Evolutionary conservation across 2,888 invertebrate species (phyloP), one percentile per base, ranked within the genome.

Genomic region (Melitaea athalia): DNA sequence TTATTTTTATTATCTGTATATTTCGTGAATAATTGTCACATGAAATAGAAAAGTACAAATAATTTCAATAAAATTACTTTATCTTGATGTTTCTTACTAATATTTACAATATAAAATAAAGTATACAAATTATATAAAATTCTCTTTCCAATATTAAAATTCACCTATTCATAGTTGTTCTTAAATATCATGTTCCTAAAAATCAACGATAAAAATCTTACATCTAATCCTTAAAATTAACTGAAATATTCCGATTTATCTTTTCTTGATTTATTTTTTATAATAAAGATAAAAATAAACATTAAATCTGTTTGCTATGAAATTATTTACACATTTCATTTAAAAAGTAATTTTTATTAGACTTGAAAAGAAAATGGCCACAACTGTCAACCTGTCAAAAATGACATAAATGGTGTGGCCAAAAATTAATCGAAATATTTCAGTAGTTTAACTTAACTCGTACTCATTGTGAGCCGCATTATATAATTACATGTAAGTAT

Each of bases 151-250:
- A 24, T 24, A 24, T 24, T 24, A 24, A 24, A 3, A 24, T 24
- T 24, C 24, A 24, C 24, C 24, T 24, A 24, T 24, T 24, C 24
- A 3, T 24, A 24, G 3, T 24, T 24, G 1, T 24, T 33, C 31
- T 12, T 45, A 63, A 68, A 67, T 61, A 52, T 50, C 79, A 82
- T 84, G 81, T 84, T 81, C 81, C 84, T 85, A 86, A 84, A 81
- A 78, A 67, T 78, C 69, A 75, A 79, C 77, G 67, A 79, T 76
- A 74, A 76, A 72, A 69, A 78, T 72, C 82, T 84, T 82, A 86
- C 5, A 7, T 63, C 75, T 77, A 78, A 75, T 72, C 76, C 74
- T 77, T 73, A 70, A 74, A 73, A 67, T 65, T 70, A 75, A 76
- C 78, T 81, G 80, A 80, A 82, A 85, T 80, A 83, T 82, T 85